These are phyloP conservation scores for rabbit (Oryctolagus cuniculus) DNA, from an alignment of 2,113 vertebrate genomes.

Conservation along the genomic window mOryCun1.1 NC_091440.1:134848001-134848500, in stretches of 20 bases:
- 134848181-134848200: neutral
- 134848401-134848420: neutral
- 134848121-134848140: slow-evolving; percentile 22
- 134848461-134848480: slow-evolving; percentile 75
- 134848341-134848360: slow-evolving; percentile 34
- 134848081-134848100: neutral
- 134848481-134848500: slow-evolving; percentile 52
- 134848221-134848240: slow-evolving; percentile 11
- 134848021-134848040: neutral
- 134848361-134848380: neutral
- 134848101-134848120: neutral
- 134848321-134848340: slow-evolving; percentile 19
- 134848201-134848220: slow-evolving; percentile 26
- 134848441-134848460: slow-evolving; percentile 69
- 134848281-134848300: neutral
- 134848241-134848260: slow-evolving; percentile 1
- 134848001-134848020: neutral
- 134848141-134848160: neutral
- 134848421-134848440: neutral
- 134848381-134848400: neutral
- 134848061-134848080: slow-evolving; percentile 27
- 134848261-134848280: slow-evolving; percentile 42
- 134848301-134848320: neutral
- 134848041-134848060: slow-evolving; percentile 20
- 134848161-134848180: slow-evolving; percentile 6